Conservation (phyloP, 2,113 vertebrate species). For the Syngnathus floridae region DNA sequence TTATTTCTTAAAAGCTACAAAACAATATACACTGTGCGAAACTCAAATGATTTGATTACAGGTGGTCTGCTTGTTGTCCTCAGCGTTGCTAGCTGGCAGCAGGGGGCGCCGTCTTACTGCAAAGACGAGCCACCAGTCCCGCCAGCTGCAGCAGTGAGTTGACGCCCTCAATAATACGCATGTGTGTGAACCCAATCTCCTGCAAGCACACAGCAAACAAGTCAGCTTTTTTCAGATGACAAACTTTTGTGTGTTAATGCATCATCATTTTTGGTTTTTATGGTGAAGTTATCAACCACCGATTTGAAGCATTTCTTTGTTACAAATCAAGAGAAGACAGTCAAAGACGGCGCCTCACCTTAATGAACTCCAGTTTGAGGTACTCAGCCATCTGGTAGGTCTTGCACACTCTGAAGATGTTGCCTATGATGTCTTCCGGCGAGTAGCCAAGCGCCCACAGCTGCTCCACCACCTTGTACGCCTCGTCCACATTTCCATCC, state of each 20-base stretch:
- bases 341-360: slow-evolving; percentile 67
- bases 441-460: slow-evolving; percentile 95
- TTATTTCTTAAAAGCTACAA: background rate
- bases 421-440: slow-evolving; percentile 92
- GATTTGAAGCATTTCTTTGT: background rate
- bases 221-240: background rate
- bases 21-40: background rate
- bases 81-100: slow-evolving; percentile 61
- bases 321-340: too few species aligned
- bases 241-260: background rate
- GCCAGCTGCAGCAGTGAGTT: slow-evolving; percentile 94
- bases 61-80: background rate
- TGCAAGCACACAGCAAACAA: slow-evolving; percentile 47
- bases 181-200: slow-evolving; percentile 96
- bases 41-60: background rate
- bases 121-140: slow-evolving; percentile 85
- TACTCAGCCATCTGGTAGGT: slow-evolving; percentile 94
- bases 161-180: slow-evolving; percentile 89
- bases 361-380: slow-evolving; percentile 94
- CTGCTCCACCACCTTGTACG: slow-evolving; percentile 92
- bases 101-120: slow-evolving; percentile 81
- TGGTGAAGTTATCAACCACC: background rate
- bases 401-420: slow-evolving; percentile 95
- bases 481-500: slow-evolving; percentile 80
- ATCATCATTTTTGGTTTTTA: background rate